These are phyloP conservation scores for Cololabis saira DNA, from an alignment of 2,113 vertebrate species.

Conservation along the genomic window DNA sequence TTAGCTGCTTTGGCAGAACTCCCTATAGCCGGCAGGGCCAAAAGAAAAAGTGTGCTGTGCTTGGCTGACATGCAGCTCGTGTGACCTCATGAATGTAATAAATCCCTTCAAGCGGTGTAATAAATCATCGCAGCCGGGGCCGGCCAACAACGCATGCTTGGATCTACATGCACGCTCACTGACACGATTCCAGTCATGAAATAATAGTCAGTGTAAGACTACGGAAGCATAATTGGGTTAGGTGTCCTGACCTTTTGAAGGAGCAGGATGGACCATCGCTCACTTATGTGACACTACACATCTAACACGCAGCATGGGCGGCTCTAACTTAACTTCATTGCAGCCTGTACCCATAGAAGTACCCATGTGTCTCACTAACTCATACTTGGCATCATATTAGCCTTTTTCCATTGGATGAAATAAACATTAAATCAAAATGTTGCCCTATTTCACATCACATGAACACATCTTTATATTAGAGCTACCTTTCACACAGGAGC, in stretches of 20 bases:
- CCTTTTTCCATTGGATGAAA: too few species aligned
- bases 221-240: conserved; percentile 14
- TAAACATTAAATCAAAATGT: too few species aligned
- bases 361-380: background rate
- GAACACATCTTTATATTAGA: background rate
- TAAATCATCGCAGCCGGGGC: conserved; percentile 64
- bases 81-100: conserved; percentile 65
- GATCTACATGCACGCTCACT: conserved; percentile 5
- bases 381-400: background rate
- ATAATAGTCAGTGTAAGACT: conserved; percentile 21
- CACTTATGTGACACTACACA: conserved; percentile 15
- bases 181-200: conserved; percentile 11
- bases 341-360: background rate
- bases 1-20: conserved; percentile 44
- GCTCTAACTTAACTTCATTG: too few species aligned
- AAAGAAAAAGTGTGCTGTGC: conserved; percentile 36
- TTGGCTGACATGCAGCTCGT: conserved; percentile 59
- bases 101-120: conserved; percentile 66
- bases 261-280: conserved; percentile 2
- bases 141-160: conserved; percentile 37
- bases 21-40: conserved; percentile 41
- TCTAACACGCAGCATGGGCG: too few species aligned
- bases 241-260: background rate
- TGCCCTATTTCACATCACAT: background rate
- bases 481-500: too few species aligned